A percentile compares a stretch with the other conserved stretches of the same genome.
phyloP scores from a whole-genome alignment of 1,140 invertebrate species.

The Triops cancriformis region DNA sequence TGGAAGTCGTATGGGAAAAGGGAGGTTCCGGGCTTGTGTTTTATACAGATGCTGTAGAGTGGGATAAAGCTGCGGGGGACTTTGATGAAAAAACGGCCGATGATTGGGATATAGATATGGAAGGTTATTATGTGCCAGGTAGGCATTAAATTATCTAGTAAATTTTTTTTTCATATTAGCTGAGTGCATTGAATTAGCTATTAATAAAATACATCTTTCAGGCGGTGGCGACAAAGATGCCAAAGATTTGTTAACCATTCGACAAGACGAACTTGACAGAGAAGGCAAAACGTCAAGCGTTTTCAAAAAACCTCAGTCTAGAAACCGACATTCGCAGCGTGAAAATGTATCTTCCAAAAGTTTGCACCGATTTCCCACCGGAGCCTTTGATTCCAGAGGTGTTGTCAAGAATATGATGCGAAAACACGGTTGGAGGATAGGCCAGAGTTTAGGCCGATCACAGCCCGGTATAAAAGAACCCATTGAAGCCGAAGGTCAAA shows the following conservation, averaged over 20 bases:
- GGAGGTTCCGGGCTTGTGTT: constrained; percentile 53
- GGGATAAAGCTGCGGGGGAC: constrained; percentile 47
- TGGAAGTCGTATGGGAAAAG: constrained; percentile 55
- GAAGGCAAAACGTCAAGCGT: constrained; percentile 31
- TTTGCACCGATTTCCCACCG: constrained; percentile 43
- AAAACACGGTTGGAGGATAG: constrained; percentile 49
- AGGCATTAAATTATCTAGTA: not conserved
- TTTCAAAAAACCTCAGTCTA: constrained; percentile 29
- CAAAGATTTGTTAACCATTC: constrained; percentile 38
- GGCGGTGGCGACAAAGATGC: constrained; percentile 35
- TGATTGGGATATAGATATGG: constrained; percentile 55
- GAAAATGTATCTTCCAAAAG: not conserved
- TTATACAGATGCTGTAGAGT: constrained; percentile 52
- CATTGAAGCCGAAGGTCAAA: constrained; percentile 27
- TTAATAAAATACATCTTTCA: constrained; percentile 22
- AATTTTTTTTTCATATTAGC: not conserved
- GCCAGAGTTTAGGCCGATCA: constrained; percentile 44
- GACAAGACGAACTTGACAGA: constrained; percentile 36
- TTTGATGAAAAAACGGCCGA: constrained; percentile 52
- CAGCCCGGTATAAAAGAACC: constrained; percentile 35
- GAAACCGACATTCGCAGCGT: not conserved
- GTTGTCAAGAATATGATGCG: constrained; percentile 46
- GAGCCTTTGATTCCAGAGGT: constrained; percentile 40
- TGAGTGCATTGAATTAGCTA: too few species aligned
- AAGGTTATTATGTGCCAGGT: constrained; percentile 46